These are phyloP conservation scores for Plagodis dolabraria DNA, from an alignment of 2,888 invertebrate species.

Conservation along the genomic window DNA sequence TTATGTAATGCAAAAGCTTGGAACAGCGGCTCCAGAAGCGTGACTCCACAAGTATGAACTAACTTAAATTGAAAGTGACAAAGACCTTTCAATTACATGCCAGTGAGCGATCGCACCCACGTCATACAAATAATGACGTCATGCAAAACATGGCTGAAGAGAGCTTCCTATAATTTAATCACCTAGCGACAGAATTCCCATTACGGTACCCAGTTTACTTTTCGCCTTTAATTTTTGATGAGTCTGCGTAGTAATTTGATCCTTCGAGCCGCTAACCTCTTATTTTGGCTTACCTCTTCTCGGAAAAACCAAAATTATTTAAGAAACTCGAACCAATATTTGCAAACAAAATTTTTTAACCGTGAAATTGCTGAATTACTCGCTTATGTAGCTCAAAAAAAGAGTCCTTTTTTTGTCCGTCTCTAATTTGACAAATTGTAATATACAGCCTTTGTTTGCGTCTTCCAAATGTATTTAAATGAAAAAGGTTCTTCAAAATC, in stretches of 20 bases:
- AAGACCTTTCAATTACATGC: constrained; percentile 30
- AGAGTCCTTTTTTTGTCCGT: constrained; percentile 10
- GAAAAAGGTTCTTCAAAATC: constrained; percentile 9
- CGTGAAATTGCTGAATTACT: constrained; percentile 13
- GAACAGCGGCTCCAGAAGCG: not conserved
- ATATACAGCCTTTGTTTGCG: not conserved
- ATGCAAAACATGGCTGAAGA: constrained; percentile 9
- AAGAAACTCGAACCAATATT: constrained; percentile 8
- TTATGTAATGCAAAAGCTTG: too few relatives aligned
- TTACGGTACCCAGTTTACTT: constrained; percentile 15
- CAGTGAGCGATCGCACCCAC: constrained; percentile 27
- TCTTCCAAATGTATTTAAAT: not conserved
- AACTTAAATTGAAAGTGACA: constrained; percentile 37
- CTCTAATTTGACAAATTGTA: constrained; percentile 15
- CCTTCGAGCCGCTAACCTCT: constrained; percentile 12
- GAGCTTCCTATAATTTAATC: constrained; percentile 8
- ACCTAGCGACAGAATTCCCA: constrained; percentile 14
- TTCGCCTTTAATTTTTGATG: constrained; percentile 23
- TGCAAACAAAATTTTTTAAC: constrained; percentile 8
- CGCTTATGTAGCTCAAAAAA: constrained; percentile 12
- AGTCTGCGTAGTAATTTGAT: constrained; percentile 20
- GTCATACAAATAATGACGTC: constrained; percentile 20
- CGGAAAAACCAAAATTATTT: constrained; percentile 13
- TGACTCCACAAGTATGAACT: not conserved
- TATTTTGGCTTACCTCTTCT: constrained; percentile 9